A percentile compares a stretch with the other conserved stretches of the same genome.
phyloP scores from a whole-genome alignment of 1,140 invertebrate genomes.

The Orchestia grillus region DNA sequence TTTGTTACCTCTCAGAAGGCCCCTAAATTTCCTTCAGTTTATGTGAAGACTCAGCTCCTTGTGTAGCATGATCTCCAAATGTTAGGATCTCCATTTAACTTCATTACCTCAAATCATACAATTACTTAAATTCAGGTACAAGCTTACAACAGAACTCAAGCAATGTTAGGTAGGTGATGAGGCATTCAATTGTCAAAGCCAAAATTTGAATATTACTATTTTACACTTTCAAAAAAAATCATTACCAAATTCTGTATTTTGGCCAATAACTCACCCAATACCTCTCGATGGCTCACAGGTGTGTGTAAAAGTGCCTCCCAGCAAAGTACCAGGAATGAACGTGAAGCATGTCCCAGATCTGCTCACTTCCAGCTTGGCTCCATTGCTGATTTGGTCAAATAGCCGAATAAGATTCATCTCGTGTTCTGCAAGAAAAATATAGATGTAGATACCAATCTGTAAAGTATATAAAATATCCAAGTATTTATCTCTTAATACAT shows the following conservation, averaged over 20 bases:
- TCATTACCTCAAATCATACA: too few species aligned
- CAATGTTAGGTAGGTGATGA: background rate
- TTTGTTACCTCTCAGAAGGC: too few species aligned
- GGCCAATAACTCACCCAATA: slow-evolving; percentile 14
- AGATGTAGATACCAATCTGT: background rate
- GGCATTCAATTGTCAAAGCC: background rate
- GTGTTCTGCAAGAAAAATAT: slow-evolving; percentile 3
- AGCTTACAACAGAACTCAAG: background rate
- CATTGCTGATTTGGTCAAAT: slow-evolving; percentile 22
- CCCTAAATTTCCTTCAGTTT: too few species aligned
- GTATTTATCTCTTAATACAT: too few species aligned
- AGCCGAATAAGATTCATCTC: slow-evolving; percentile 39
- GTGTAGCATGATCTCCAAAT: too few species aligned
- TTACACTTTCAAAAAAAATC: background rate
- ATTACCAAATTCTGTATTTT: background rate
- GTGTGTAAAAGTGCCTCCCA: slow-evolving; percentile 9
- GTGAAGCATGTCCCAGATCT: slow-evolving; percentile 32
- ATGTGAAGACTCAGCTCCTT: too few species aligned
- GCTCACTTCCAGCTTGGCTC: slow-evolving; percentile 29
- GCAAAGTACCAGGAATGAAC: slow-evolving; percentile 6
- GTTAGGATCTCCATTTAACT: too few species aligned
- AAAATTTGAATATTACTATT: background rate
- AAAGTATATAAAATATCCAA: too few species aligned
- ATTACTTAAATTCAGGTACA: too few species aligned
- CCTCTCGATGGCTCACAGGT: slow-evolving; percentile 36